Base-by-base conservation (phyloP, 2,797 vertebrate species). In the Huso huso region DNA sequence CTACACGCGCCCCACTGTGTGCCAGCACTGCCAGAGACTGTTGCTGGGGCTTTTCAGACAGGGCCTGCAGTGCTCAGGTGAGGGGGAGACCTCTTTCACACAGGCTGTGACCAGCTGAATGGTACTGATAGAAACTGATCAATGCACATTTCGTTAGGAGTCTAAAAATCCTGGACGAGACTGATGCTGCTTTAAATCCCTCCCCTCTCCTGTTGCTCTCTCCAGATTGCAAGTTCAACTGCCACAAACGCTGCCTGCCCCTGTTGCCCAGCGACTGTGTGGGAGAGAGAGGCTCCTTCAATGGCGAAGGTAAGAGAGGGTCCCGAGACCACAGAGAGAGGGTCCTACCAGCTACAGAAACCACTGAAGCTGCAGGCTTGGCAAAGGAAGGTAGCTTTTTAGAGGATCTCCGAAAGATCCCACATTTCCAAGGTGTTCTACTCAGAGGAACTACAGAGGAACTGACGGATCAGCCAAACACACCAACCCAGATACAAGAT, bases 151-250 rank as follows among this genome's bases (percentile, higher is more conserved):
- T 37, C 23, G 23, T 37, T 4, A 37, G 2, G 23, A 37, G 23
- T 37, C 23, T 37, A 37, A 37, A 37, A 37, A 37, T 37, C 23
- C 23, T 6, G 7, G 65, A 58, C 6, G 37, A 7, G 23, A 10
- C 6, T 49, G 8, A 61, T 11, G 12, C 7, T 49, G 51, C 48
- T 10, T 1, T 10, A 7, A 15, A 6, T 60, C 48, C 62, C 10
- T 37, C 7, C 52, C 11, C 12, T 64, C 51, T 67, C 12, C 51
- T 52, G 8, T 55, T 13, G 23, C 23, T n/a, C 6, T 60, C 3
- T n/a, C 64, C 71, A 89, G 89, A 91, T 71, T 91, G 89, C 78
- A 87, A 79, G 79, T 88, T 89, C 63, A 91, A 90, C 74, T 90
- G 88, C 70, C 89, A 91, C 12, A 83, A 78, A 8, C 83, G 86